phyloP scores from a whole-genome alignment of 2,797 vertebrate species.

The Lindbergichthys nudifrons region DNA sequence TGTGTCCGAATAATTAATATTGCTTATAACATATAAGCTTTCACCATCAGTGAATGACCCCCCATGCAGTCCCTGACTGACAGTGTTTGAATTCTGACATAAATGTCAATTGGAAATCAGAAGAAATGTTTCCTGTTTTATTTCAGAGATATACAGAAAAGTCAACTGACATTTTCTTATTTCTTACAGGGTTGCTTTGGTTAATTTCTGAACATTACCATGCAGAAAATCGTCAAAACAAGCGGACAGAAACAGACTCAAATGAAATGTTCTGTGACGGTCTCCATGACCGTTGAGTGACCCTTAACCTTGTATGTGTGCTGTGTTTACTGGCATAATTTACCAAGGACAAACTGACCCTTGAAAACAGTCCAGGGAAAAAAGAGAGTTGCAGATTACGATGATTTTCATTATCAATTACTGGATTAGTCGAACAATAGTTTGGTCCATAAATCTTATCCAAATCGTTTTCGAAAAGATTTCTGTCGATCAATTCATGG shows the following conservation, averaged over 20 bases:
- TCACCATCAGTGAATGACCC: no score
- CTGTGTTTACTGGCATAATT: constrained; percentile 1
- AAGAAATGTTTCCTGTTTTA: background rate
- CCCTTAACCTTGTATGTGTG: constrained; percentile 32
- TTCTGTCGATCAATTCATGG: no score
- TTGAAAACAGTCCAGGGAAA: constrained; percentile 31
- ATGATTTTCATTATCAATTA: no score
- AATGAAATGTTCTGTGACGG: background rate
- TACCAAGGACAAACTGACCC: constrained; percentile 20
- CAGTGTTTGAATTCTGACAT: background rate
- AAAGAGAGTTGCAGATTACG: no score
- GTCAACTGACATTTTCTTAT: background rate
- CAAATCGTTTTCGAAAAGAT: no score
- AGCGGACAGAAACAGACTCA: background rate
- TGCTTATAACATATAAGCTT: no score
- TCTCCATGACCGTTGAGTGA: constrained; percentile 28
- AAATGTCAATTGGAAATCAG: background rate
- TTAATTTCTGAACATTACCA: background rate
- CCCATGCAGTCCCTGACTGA: no score
- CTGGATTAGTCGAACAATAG: no score
- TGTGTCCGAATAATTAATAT: background rate
- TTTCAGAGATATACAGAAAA: background rate
- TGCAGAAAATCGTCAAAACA: constrained; percentile 2
- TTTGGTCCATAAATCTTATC: no score
- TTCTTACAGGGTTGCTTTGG: no score